Base-by-base conservation (phyloP, 1,140 invertebrate species). In the Geopemphigus sp. region DNA sequence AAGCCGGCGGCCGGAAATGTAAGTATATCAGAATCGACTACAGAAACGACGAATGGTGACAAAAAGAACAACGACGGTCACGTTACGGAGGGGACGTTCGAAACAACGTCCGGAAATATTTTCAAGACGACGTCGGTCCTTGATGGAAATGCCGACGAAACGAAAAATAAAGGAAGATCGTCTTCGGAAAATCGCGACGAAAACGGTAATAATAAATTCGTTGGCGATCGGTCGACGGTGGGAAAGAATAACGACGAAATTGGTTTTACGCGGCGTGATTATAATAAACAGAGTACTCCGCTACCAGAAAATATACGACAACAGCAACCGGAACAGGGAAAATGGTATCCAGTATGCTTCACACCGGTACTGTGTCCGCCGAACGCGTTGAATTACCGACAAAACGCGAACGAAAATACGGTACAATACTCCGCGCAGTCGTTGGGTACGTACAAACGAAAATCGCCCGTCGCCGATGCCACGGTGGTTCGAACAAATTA, bases 361-460 rank as follows among this genome's bases (percentile, higher is more conserved):
- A 63, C 63, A 3, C 74, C 74, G 1, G 57, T 19, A 50, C 32
- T 32, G 22, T 78, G 74, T 50, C 61, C 56, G 1, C 74, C 57
- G 8, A 61, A 76, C 22, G 0, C 47, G 11, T 24, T 63, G 10
- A 26, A 29, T 26, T 61, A 53, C 10, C 57, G 19, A 6, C 74
- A 63, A 54, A n/a, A 32, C 12, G 10, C n/a, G 56, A 12, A 19
- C 6, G n/a, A 24, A 57, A 39, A 17, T 24, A 17, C 29, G 4
- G 39, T 78, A 29, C 32, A 78, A 17, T 78, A 61, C 29, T 47
- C 32, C 5, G 74, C 74, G 12, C 74, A 50, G 24, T 78, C 74
- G 10, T 19, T 78, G 22, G 50, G 19, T 15, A 19, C 39, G 0
- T 59, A 78, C 8, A 78, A 63, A 26, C 50, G 10, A 29, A 78